phyloP scores from a whole-genome alignment of 2,888 invertebrate genomes.

The Odontocolon sp. region DNA sequence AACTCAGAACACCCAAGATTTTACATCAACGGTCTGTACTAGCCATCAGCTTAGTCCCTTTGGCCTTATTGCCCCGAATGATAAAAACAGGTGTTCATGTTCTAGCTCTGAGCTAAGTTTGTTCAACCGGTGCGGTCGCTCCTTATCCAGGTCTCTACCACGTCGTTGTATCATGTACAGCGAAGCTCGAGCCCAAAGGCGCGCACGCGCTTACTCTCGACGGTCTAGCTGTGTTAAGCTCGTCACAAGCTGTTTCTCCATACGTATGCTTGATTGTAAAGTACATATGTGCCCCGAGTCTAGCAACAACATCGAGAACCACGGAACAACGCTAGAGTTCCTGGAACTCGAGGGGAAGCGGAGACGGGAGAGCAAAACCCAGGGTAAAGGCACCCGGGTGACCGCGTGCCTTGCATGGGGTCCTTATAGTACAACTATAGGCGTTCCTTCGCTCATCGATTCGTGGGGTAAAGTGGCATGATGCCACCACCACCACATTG shows the following conservation, averaged over 20 bases:
- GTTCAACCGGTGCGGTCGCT: conserved; percentile 30
- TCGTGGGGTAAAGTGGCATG: conserved; percentile 56
- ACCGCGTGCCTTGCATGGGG: conserved; percentile 60
- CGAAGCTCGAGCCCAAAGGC: not conserved
- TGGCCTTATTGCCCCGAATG: conserved; percentile 19
- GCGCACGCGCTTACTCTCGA: not conserved
- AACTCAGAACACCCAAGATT: too few species aligned
- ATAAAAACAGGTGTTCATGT: conserved; percentile 55
- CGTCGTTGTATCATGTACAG: not conserved
- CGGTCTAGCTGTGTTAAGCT: not conserved
- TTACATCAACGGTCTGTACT: too few species aligned
- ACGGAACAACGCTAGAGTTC: conserved; percentile 52
- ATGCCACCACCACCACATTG: conserved; percentile 38
- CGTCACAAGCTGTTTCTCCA: conserved; percentile 10
- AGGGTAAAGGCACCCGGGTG: conserved; percentile 57
- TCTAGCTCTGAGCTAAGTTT: conserved; percentile 36
- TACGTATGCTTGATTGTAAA: not conserved
- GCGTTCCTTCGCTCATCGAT: conserved; percentile 59
- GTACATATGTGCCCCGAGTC: not conserved
- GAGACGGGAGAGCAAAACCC: conserved; percentile 21
- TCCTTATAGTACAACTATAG: conserved; percentile 41
- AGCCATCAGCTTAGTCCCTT: not conserved
- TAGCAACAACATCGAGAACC: conserved; percentile 28
- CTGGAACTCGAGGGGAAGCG: conserved; percentile 47
- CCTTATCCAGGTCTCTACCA: not conserved